phyloP scores from a whole-genome alignment of 1,140 invertebrate species.

The Epicauta chinensis region DNA sequence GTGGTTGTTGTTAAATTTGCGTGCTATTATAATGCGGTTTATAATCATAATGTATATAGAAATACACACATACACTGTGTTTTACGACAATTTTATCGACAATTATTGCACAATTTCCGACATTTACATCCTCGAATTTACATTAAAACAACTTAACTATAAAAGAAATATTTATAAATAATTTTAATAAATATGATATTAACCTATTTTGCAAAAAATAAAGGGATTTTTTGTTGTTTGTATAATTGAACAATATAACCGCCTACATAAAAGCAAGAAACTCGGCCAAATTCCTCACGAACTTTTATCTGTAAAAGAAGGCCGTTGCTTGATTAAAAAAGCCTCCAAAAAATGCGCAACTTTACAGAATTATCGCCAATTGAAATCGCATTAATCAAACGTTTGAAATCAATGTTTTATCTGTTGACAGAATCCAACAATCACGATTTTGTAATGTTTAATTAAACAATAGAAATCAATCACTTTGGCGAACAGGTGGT shows the following conservation, averaged over 20 bases:
- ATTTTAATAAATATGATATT: too few relatives aligned
- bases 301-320: not conserved
- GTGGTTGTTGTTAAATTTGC: too few relatives aligned
- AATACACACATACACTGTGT: too few relatives aligned
- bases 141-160: not conserved
- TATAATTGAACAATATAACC: not conserved
- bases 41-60: too few relatives aligned
- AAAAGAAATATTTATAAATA: not conserved
- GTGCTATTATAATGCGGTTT: too few relatives aligned
- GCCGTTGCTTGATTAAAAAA: not conserved
- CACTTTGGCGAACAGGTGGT: too few relatives aligned
- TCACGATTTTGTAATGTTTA: conserved; percentile 1
- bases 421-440: conserved; percentile 1
- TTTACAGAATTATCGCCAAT: too few relatives aligned
- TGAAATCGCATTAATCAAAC: not conserved
- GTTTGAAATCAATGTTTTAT: too few relatives aligned
- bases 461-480: not conserved
- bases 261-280: not conserved
- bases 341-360: too few relatives aligned
- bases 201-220: not conserved
- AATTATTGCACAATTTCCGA: too few relatives aligned
- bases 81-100: too few relatives aligned
- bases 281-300: conserved; percentile 8
- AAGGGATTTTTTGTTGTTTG: not conserved
- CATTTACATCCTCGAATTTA: not conserved